Base-by-base conservation (phyloP, 2,113 vertebrate species). In the rabbit (Oryctolagus cuniculus) region DNA sequence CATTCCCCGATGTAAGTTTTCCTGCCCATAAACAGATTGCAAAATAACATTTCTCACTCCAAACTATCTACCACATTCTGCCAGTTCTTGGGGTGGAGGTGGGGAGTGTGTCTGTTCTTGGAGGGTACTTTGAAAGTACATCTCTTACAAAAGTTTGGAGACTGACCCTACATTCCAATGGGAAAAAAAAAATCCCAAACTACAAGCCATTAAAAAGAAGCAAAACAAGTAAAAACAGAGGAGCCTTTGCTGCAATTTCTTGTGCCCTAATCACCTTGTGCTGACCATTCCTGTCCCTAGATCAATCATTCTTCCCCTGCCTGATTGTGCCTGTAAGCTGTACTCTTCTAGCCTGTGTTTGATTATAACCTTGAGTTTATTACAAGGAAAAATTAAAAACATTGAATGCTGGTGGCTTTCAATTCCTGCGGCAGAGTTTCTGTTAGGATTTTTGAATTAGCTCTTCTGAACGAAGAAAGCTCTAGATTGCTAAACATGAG, bases 21-120 rank as follows among this genome's bases (percentile, higher is more conserved):
- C 82, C 88, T 97, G 96, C 89, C 85, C 51, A 73, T 89, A 97
- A 87, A 80, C 72, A 96, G 79, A 97, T 97, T 97, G 97, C 51
- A 67, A 92, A 98, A 97, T 88, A 97, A 95, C 86, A 94, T 96
- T 98, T 96, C 70, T 94, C 67, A 91, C 64, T 95, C 84, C 91
- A 85, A 87, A 97, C 81, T 83, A 85, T 93, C 66, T 87, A 74
- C 75, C 25, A 58, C 63, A 64, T 69, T 95, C 80, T 81, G 87
- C 96, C 6, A 5, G 92, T 89, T 75, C 82, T 83, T 83, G 55
- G 86, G n/a, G 96, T 96, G 29, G 88, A 19, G 55, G 19, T 4
- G 55, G 15, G 63, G 90, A 66, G 55, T 89, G 79, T 27, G 53
- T 96, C 87, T 97, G 49, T 93, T 98, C 96, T 97, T 82, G 96